These are phyloP conservation scores for Neosalanx taihuensis DNA, from an alignment of 2,797 vertebrate genomes.

Conservation along the genomic window DNA sequence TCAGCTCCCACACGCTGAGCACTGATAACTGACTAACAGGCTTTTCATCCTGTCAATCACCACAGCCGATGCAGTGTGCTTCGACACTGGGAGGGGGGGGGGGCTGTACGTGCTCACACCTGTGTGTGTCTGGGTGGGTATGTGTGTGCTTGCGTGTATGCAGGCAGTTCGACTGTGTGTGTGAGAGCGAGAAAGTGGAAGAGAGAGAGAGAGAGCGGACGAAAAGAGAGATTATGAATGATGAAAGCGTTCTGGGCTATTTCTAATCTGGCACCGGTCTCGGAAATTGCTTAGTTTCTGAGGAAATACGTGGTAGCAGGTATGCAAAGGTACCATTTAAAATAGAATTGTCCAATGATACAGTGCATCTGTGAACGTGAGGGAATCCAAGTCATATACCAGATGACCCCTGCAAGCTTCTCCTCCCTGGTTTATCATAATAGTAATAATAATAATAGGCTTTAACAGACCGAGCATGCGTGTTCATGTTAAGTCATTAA, in stretches of 20 bases:
- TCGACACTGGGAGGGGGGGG: background rate
- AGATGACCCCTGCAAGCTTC: constrained; percentile 2
- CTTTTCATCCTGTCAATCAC: constrained; percentile 12
- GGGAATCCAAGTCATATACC: constrained; percentile 1
- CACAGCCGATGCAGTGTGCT: background rate
- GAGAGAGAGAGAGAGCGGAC: background rate
- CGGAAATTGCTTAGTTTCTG: background rate
- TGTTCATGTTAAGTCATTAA: constrained; percentile 3
- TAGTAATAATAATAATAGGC: background rate
- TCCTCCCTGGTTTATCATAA: constrained; percentile 8
- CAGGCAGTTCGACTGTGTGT: background rate
- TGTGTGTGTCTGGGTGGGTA: background rate
- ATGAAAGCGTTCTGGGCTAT: background rate
- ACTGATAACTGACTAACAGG: constrained; percentile 1
- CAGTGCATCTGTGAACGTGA: background rate
- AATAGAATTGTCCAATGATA: background rate
- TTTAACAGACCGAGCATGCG: constrained; percentile 6
- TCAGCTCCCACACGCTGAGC: constrained; percentile 9
- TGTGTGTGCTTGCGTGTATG: background rate
- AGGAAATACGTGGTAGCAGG: background rate
- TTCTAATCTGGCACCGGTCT: background rate
- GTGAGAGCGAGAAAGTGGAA: background rate
- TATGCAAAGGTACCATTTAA: background rate
- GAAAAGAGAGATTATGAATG: background rate
- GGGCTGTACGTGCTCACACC: background rate